Percentiles rank a stretch among this genome's conserved stretches.
Evolutionary conservation across 2,113 vertebrate species (phyloP).

Genomic region (Zosterops lateralis): DNA sequence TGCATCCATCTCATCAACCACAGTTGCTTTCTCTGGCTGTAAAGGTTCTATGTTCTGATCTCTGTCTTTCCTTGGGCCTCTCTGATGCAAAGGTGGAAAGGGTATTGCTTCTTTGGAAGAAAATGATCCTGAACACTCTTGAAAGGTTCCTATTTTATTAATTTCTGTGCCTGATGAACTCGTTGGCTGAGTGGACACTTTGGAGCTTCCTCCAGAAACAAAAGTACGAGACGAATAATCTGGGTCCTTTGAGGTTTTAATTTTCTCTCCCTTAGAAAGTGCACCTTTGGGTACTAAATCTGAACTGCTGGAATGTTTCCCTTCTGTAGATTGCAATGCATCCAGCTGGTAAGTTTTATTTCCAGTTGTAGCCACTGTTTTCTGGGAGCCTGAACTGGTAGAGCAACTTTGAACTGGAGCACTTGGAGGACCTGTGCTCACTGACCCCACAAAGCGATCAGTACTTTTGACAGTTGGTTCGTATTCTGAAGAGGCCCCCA

Average conservation of each 20-base stretch:
- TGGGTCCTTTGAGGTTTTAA: conserved; percentile 76
- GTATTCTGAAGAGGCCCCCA: conserved; percentile 23
- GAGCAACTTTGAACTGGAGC: conserved; percentile 37
- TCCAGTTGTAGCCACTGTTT: background rate
- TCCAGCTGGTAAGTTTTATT: conserved; percentile 56
- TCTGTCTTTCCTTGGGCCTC: conserved; percentile 69
- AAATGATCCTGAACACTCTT: conserved; percentile 71
- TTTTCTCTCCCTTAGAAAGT: conserved; percentile 79
- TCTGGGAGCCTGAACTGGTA: conserved; percentile 38
- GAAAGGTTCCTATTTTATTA: conserved; percentile 55
- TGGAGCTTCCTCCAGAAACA: conserved; percentile 64
- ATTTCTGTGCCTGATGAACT: background rate
- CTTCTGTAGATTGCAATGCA: conserved; percentile 27
- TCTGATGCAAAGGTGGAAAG: conserved; percentile 60
- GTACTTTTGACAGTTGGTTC: conserved; percentile 41
- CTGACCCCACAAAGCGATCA: conserved; percentile 20
- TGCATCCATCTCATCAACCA: conserved; percentile 38
- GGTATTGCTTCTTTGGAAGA: conserved; percentile 78
- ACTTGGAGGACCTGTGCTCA: background rate
- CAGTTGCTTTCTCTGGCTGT: background rate
- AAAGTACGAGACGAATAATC: conserved; percentile 69
- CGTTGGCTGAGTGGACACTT: conserved; percentile 15
- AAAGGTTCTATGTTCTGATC: conserved; percentile 59
- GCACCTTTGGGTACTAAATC: conserved; percentile 58
- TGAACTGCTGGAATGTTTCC: conserved; percentile 22